Conservation (phyloP, 2,797 vertebrate genomes). For the Enteromius fasciolatus region DNA sequence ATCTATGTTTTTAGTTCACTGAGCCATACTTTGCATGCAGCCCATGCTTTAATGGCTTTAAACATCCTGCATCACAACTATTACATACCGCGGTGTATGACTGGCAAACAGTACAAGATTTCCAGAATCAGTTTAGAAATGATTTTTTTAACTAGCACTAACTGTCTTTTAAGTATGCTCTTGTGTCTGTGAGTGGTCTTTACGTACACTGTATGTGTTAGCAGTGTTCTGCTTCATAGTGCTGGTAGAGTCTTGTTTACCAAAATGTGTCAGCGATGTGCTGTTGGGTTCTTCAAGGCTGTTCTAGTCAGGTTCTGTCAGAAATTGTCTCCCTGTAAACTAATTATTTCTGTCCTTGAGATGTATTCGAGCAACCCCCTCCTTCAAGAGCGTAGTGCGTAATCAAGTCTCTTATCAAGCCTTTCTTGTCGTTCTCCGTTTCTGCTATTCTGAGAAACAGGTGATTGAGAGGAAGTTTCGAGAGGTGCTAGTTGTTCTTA, state of each 20-base stretch:
- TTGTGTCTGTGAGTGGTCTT: neutral
- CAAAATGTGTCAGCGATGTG: conserved; percentile 19
- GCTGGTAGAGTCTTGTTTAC: conserved; percentile 5
- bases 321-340: conserved; percentile 50
- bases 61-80: neutral
- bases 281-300: conserved; percentile 35
- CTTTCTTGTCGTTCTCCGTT: conserved; percentile 26
- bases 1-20: neutral
- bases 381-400: conserved; percentile 31
- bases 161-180: neutral
- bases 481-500: conserved; percentile 27
- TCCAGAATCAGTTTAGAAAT: neutral
- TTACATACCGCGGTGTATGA: neutral
- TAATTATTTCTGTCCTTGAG: conserved; percentile 59
- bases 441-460: conserved; percentile 36
- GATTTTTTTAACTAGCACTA: neutral
- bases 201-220: neutral
- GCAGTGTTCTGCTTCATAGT: conserved; percentile 12
- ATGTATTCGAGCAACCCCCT: conserved; percentile 40
- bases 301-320: conserved; percentile 51
- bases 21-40: neutral
- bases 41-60: neutral
- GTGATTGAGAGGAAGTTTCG: conserved; percentile 49
- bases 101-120: neutral
- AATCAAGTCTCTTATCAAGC: conserved; percentile 47